phyloP scores from a whole-genome alignment of 2,797 vertebrate species.

The Diceros bicornis region DNA sequence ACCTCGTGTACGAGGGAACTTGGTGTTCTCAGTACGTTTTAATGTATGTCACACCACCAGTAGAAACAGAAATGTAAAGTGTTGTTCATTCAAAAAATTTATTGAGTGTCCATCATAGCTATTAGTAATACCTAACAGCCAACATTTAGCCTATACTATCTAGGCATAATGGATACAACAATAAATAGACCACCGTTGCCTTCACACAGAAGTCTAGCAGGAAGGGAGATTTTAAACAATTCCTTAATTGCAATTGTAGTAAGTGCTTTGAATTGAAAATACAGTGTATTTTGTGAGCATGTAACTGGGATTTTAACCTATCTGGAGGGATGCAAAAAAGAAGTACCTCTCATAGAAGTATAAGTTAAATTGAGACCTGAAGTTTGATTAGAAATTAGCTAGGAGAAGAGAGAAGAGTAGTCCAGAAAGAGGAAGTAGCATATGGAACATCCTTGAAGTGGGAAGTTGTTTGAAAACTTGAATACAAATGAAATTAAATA shows the following conservation, averaged over 20 bases:
- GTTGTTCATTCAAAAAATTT: neutral
- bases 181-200: neutral
- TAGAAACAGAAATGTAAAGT: neutral
- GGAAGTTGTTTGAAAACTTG: conserved; percentile 43
- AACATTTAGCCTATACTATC: neutral
- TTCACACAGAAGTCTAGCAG: neutral
- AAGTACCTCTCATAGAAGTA: neutral
- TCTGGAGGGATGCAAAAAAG: neutral
- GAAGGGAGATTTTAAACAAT: neutral
- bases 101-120: neutral
- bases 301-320: conserved; percentile 16
- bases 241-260: neutral
- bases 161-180: neutral
- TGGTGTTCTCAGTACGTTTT: neutral
- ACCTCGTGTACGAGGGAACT: neutral
- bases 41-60: neutral
- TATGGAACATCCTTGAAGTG: neutral
- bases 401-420: neutral
- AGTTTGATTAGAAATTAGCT: conserved; percentile 24
- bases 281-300: neutral
- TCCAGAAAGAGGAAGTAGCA: neutral
- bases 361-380: neutral
- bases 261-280: conserved; percentile 21
- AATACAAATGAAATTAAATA: conserved; percentile 32
- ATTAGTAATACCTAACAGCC: neutral